Conservation (phyloP, 1,140 invertebrate genomes). For the Phymastichus coffea region DNA sequence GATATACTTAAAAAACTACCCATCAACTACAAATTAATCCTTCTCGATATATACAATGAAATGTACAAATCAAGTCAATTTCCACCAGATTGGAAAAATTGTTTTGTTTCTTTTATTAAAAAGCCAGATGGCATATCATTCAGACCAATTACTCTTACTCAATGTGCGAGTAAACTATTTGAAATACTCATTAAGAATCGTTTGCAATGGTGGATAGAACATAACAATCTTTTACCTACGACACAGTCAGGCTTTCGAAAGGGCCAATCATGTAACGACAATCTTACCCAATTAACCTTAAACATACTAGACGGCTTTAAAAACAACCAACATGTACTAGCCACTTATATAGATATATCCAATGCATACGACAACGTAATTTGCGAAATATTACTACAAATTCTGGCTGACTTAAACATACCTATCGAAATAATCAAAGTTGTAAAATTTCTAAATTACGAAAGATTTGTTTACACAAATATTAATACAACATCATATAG, state of each 20-base stretch:
- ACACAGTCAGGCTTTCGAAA: conserved; percentile 1
- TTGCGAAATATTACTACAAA: neutral
- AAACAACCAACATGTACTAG: neutral
- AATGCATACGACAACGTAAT: no score
- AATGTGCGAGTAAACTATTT: neutral
- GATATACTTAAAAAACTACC: neutral
- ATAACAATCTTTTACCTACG: neutral
- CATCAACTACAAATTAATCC: neutral
- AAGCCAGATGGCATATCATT: neutral
- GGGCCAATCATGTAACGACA: no score
- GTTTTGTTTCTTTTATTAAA: no score
- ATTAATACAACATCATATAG: neutral
- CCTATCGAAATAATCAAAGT: neutral
- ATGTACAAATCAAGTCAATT: neutral
- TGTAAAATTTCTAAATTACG: neutral
- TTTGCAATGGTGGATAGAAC: no score
- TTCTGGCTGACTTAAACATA: neutral
- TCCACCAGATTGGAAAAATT: neutral
- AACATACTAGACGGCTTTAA: neutral
- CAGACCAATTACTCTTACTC: neutral
- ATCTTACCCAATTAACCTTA: neutral
- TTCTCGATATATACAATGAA: neutral
- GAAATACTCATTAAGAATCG: neutral
- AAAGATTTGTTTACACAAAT: neutral
- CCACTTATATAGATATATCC: neutral